Evolutionary conservation across 2,797 vertebrate species (phyloP).

Genomic region (Todus mexicanus): DNA sequence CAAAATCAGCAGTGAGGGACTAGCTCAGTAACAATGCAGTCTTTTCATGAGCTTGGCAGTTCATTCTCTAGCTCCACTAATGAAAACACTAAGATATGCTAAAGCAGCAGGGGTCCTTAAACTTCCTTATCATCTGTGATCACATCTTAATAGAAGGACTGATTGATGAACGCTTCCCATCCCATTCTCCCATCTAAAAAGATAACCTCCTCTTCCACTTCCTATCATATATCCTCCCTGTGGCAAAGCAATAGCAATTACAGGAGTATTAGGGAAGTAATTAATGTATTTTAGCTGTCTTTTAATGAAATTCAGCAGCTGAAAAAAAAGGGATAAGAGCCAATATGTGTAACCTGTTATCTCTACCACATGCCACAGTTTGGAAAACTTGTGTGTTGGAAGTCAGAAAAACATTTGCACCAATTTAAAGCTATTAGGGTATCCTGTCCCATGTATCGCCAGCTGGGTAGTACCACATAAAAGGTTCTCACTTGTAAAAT

Average conservation of each 20-base stretch:
- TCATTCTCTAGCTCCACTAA: conserved; percentile 9
- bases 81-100: not conserved
- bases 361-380: not conserved
- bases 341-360: not conserved
- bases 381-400: not conserved
- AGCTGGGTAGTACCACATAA: not conserved
- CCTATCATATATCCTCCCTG: conserved; percentile 1
- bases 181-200: not conserved
- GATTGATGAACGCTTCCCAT: conserved; percentile 31
- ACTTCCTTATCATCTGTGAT: conserved; percentile 26
- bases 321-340: not conserved
- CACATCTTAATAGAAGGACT: conserved; percentile 23
- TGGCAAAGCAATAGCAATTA: conserved; percentile 51
- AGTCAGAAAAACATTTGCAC: not conserved
- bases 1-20: not conserved
- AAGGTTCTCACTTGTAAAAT: not conserved
- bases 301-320: conserved; percentile 38
- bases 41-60: not conserved
- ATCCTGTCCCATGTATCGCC: not conserved
- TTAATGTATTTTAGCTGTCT: conserved; percentile 42
- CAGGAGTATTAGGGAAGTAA: conserved; percentile 45
- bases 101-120: conserved; percentile 24
- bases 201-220: conserved; percentile 14
- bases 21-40: not conserved
- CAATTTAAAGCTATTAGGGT: not conserved